Base-by-base conservation (phyloP, 1,140 invertebrate species). In the Neodiprion lecontei region DNA sequence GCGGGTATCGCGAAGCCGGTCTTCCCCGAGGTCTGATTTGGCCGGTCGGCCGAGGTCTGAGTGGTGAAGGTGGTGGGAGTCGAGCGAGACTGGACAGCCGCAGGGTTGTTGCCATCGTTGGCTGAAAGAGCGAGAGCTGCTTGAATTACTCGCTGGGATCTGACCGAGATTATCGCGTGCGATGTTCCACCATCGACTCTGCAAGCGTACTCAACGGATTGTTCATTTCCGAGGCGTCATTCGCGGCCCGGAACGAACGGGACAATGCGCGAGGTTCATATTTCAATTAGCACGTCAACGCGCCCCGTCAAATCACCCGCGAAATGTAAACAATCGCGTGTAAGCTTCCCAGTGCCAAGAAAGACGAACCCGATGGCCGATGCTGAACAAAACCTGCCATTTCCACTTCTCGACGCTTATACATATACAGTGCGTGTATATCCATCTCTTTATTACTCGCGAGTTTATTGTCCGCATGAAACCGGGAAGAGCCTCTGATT, bases 1-100 rank as follows among this genome's bases (percentile, higher is more conserved):
- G 92, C 91, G 17, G 92, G 91, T 9, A 93, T 90, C 9, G 90
- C 91, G 74, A 92, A 91, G 66, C 90, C 92, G 67, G 92, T 89
- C 77, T 90, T 89, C 53, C 85, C 84, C 75, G 85, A 82, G 79
- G 88, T 75, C 78, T 87, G 84, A 79, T 86, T 80, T 78, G 79
- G 76, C 82, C 83, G 78, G 80, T 90, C 84, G 10, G 89, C 84
- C 48, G 90, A 88, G 17, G 86, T 88, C 72, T 90, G 89, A 76
- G 90, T 84, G 17, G 86, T 81, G 17, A 87, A 87, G 50, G 88
- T 80, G 28, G 1, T 40, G 28, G 28, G 28, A 68, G 82, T 88
- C 23, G 90, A 84, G 72, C 88, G 89, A 9, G 90, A 86, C 14
- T 91, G 90, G 28, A 40, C 28, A 40, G 28, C 28, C n/a, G 72